phyloP scores from a whole-genome alignment of 2,113 vertebrate species.

The Anoura caudifer region DNA sequence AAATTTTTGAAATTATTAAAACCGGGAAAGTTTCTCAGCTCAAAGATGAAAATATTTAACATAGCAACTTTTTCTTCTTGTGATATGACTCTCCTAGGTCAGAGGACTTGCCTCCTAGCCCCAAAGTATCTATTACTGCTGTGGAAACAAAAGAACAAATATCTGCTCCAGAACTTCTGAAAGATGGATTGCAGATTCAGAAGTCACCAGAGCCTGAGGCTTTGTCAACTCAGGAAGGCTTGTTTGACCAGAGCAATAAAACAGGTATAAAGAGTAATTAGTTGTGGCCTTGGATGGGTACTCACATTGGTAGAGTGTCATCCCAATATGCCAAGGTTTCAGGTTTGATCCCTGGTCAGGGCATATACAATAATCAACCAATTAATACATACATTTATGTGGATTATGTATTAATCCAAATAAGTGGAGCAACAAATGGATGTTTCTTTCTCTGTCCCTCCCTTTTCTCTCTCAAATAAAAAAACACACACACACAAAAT shows the following conservation, averaged over 20 bases:
- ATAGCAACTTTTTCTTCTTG: slow-evolving; percentile 34
- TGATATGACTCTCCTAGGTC: slow-evolving; percentile 70
- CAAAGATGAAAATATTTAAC: slow-evolving; percentile 37
- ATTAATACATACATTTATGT: too few species aligned
- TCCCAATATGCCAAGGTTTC: too few species aligned
- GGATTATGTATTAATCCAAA: too few species aligned
- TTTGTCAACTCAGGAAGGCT: slow-evolving; percentile 90
- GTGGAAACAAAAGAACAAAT: slow-evolving; percentile 53
- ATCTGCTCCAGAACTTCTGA: slow-evolving; percentile 72
- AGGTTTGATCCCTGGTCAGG: too few species aligned
- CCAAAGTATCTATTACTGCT: slow-evolving; percentile 66
- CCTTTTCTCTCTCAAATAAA: too few species aligned
- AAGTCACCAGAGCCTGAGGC: slow-evolving; percentile 79
- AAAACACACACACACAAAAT: too few species aligned
- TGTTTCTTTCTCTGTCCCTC: too few species aligned
- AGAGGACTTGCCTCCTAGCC: slow-evolving; percentile 82
- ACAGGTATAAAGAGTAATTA: slow-evolving; percentile 73
- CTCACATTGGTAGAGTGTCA: too few species aligned
- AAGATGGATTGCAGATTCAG: slow-evolving; percentile 72
- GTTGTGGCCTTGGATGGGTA: not conserved
- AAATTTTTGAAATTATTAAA: slow-evolving; percentile 24
- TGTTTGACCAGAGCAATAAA: slow-evolving; percentile 85
- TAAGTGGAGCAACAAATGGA: too few species aligned
- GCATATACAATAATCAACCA: too few species aligned
- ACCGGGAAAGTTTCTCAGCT: not conserved